These are phyloP conservation scores for Microchrysa polita DNA, from an alignment of 2,888 invertebrate species.

Conservation along the genomic window DNA sequence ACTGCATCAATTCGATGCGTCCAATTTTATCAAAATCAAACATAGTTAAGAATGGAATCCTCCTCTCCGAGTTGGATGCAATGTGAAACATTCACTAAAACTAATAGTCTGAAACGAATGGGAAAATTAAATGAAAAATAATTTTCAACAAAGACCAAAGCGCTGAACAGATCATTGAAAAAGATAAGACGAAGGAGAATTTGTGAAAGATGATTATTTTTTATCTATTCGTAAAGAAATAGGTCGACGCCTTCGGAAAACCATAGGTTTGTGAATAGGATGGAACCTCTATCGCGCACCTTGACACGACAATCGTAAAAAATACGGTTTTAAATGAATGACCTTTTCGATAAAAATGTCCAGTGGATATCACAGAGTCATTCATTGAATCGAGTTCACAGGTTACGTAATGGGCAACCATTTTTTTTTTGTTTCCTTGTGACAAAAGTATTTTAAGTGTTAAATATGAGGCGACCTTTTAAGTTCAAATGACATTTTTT, in stretches of 20 bases:
- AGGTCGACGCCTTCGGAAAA: no score
- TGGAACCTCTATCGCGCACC: no score
- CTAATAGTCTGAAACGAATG: constrained; percentile 25
- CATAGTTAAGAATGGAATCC: constrained; percentile 8
- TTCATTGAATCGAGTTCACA: constrained; percentile 33
- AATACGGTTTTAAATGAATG: constrained; percentile 19
- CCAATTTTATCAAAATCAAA: constrained; percentile 24
- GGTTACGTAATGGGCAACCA: constrained; percentile 20
- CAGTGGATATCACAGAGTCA: constrained; percentile 28
- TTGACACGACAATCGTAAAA: constrained; percentile 5
- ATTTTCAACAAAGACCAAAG: constrained; percentile 9
- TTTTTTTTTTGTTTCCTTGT: neutral
- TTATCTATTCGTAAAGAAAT: no score
- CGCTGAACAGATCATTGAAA: no score
- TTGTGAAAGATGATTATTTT: no score
- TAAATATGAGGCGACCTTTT: neutral
- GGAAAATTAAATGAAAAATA: constrained; percentile 40
- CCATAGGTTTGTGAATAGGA: no score
- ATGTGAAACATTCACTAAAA: neutral
- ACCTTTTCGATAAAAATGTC: constrained; percentile 36
- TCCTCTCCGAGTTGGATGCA: neutral
- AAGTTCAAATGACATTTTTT: neutral
- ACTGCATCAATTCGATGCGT: constrained; percentile 14
- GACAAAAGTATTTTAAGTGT: constrained; percentile 6
- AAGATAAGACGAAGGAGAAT: no score